Evolutionary conservation across 2,113 vertebrate genomes (phyloP), one percentile per base, ranked within the genome.

Genomic region (Rutilus rutilus): DNA sequence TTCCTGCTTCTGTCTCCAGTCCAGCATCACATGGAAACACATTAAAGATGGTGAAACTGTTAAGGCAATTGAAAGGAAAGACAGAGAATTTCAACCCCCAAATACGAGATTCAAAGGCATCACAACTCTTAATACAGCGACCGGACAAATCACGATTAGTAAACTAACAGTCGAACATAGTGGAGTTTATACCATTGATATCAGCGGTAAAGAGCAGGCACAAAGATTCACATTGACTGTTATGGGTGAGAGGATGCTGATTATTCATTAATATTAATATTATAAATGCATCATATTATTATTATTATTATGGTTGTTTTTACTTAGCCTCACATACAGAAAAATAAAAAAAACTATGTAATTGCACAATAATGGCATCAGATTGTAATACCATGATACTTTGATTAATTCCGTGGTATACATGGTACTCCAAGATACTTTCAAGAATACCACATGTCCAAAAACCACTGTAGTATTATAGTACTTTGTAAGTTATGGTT

Each of bases 1-100:
- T 0, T 11, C 67, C 33, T 33, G 3, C 33, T 33, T 4, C 33
- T 15, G 19, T 71, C 30, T 23, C 0, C 19, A 36, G 39, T 23
- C 0, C 19, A 36, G 39, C 23, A 39, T 71, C 0, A 39, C 1
- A 4, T 71, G 67, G 65, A 69, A 69, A 69, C 65, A 36, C 1
- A 33, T 0, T 19, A 17, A 0, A 0, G 0, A 0, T 23, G 21
- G 0, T 15, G 0, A 0, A 3, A 0, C 5, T 47, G 1, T n/a
- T 0, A 75, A 25, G 3, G 42, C 0, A 42, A 50, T 27, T 75
- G 73, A 75, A 50, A 25, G 73, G 73, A 42, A n/a, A 2, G 71
- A 25, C 3, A 14, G 6, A 14, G 2, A 1, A 4, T 14, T 1
- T 15, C 0, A 0, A 1, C 5, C 0, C 19, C 25, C 15, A 1